These are phyloP conservation scores for Pogonocherus hispidulus DNA, from an alignment of 2,888 invertebrate genomes.

Conservation along the genomic window DNA sequence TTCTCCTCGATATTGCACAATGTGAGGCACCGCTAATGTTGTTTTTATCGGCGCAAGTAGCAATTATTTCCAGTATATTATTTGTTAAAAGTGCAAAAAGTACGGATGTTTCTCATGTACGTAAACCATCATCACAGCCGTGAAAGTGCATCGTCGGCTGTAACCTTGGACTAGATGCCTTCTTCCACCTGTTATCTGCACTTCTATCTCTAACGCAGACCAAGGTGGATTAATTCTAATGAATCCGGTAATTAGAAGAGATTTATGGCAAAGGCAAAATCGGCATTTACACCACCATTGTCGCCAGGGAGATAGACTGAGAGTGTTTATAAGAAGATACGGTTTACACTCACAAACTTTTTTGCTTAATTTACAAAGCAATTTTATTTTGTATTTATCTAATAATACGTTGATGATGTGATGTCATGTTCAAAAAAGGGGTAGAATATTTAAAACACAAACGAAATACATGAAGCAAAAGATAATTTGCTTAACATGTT, in stretches of 20 bases:
- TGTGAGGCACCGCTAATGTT: too few species aligned
- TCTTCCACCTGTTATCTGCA: constrained; percentile 49
- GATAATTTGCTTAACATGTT: too few species aligned
- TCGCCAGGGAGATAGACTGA: background rate
- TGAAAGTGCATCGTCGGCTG: constrained; percentile 49
- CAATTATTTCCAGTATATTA: constrained; percentile 34
- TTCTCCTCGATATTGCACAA: constrained; percentile 28
- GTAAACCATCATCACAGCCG: constrained; percentile 50
- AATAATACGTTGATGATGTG: too few species aligned
- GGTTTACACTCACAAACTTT: too few species aligned
- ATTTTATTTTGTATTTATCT: too few species aligned
- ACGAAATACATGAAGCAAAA: too few species aligned
- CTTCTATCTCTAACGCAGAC: constrained; percentile 37
- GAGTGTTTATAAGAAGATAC: too few species aligned
- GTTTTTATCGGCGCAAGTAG: too few species aligned
- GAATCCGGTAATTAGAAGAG: constrained; percentile 9
- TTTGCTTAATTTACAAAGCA: too few species aligned
- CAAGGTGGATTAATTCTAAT: constrained; percentile 36
- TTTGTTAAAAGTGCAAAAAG: constrained; percentile 43
- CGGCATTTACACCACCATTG: background rate
- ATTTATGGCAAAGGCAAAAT: constrained; percentile 8
- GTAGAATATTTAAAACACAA: too few species aligned
- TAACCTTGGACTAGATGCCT: constrained; percentile 54
- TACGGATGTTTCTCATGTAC: constrained; percentile 50
- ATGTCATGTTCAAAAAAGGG: too few species aligned